These are phyloP conservation scores for Myrmophylax atrothorax DNA, from an alignment of 2,113 vertebrate genomes.

Conservation along the genomic window DNA sequence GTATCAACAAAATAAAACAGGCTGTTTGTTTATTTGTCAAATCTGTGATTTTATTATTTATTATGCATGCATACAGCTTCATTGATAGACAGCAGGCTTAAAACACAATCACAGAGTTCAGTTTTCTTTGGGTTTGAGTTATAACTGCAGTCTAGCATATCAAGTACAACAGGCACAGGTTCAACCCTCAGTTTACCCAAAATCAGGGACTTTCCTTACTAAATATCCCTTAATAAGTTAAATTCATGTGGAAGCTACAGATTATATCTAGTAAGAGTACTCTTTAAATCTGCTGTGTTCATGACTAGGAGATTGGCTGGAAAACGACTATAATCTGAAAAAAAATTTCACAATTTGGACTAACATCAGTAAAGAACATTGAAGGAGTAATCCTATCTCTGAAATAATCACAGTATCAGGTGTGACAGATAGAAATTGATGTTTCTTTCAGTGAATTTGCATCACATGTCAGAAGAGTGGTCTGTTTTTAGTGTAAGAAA, in stretches of 20 bases:
- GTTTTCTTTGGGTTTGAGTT: neutral
- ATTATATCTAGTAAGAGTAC: neutral
- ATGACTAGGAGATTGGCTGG: neutral
- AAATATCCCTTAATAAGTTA: neutral
- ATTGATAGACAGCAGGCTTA: neutral
- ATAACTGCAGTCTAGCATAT: neutral
- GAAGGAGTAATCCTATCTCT: neutral
- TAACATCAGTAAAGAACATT: neutral
- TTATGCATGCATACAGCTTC: neutral
- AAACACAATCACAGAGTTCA: neutral
- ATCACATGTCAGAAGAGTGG: neutral
- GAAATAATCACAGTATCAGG: neutral
- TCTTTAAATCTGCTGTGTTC: neutral
- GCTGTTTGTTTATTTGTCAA: neutral
- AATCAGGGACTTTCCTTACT: neutral
- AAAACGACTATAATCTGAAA: neutral
- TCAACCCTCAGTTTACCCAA: accelerated
- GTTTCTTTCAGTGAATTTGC: neutral
- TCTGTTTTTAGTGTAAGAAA: neutral
- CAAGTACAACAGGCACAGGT: neutral
- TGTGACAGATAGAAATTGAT: neutral
- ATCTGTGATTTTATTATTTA: neutral
- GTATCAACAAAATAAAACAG: neutral
- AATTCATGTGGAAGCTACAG: neutral
- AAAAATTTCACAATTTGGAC: neutral